Evolutionary conservation across 2,888 invertebrate species (phyloP), one percentile per base, ranked within the genome.

Genomic region (Phortica magna): DNA sequence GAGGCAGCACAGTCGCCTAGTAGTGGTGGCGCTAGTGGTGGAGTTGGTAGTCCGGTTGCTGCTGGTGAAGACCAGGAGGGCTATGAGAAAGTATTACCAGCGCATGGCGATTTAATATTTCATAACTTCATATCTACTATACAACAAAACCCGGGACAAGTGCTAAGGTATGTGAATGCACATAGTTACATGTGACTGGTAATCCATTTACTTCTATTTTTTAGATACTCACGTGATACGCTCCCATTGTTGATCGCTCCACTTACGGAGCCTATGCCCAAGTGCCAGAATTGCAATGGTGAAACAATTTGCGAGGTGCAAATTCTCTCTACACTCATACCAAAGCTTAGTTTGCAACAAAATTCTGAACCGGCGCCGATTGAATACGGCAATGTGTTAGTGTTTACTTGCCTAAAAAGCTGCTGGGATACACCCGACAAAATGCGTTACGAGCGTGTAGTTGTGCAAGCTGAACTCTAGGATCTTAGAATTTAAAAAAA

Each of bases 381-480:
- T 59, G 98, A 98, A 91, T 98, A 96, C 90, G 96, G 98, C 9
- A 97, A 96, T n/a, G 95, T 97, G 2, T 92, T 97, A 14, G 92
- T 98, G 17, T 98, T 95, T 90, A 96, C 97, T 1, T 98, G 98
- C 90, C 93, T 94, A 57, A 94, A 94, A 85, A 97, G 96, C 89
- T 98, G 98, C 91, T 98, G 98, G 98, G 94, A 94, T 74, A 93
- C 94, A 0, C 94, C 94, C 4, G 95, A 95, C 83, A 93, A 93
- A 59, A 93, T 94, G 82, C 94, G 95, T 76, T 93, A 94, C 80
- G 97, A 97, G 92, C 93, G 93, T 77, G 94, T 96, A 17, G 91
- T 96, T 76, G 94, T 97, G 83, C 97, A 97, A 92, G 94, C 94
- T 7, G 97, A 97, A 92, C 84, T 88, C 65, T 91, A 89, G 78